These are phyloP conservation scores for Rhagonycha lutea DNA, from an alignment of 2,888 invertebrate genomes.

Conservation along the genomic window DNA sequence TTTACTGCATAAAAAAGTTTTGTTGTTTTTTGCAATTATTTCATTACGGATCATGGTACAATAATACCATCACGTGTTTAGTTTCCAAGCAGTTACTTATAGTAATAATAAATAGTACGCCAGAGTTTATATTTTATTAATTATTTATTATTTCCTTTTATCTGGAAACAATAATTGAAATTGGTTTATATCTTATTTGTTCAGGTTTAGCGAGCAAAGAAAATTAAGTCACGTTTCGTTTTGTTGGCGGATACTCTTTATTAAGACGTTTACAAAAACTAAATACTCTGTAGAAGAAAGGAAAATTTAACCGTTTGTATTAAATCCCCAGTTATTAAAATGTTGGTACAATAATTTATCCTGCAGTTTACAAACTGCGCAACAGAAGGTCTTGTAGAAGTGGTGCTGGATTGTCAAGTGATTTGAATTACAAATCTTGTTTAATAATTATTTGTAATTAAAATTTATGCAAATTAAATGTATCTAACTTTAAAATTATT, in stretches of 20 bases:
- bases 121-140: neutral
- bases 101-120: neutral
- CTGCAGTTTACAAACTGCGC: neutral
- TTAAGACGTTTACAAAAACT: neutral
- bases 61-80: neutral
- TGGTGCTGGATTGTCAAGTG: neutral
- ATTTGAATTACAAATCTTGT: neutral
- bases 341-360: neutral
- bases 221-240: neutral
- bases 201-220: neutral
- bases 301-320: neutral
- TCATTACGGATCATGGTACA: neutral
- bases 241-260: neutral
- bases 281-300: neutral
- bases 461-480: neutral
- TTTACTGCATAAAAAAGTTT: neutral
- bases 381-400: neutral
- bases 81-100: neutral
- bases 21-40: neutral
- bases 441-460: neutral
- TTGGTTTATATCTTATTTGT: neutral
- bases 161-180: neutral
- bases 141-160: neutral
- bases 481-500: neutral
- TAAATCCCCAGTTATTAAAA: neutral